Base-by-base conservation (phyloP, 2,113 vertebrate genomes). In the Addax nasomaculatus region DNA sequence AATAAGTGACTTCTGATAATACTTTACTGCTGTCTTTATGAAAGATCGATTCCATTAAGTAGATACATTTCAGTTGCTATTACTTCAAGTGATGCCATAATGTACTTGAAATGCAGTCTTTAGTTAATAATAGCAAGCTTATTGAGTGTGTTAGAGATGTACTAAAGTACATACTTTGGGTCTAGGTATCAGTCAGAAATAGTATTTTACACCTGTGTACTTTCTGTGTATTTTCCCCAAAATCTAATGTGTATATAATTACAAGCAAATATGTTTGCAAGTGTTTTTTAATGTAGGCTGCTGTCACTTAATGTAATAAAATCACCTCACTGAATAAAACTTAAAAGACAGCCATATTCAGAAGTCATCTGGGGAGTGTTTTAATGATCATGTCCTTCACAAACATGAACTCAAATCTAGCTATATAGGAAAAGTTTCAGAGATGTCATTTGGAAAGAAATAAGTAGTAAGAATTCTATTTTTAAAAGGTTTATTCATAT, bases 41-140 rank as follows among this genome's bases (percentile, higher is more conserved):
- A 94, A 96, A 98, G 96, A 97, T 98, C 94, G 70, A 96, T 98
- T 96, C 98, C 1, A 47, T 98, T 98, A 98, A 97, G 97, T 98
- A 95, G 98, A 93, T 97, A 95, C 88, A 97, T 98, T 98, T 98
- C 97, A 98, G 97, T 97, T 98, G 98, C 97, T 98, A 51, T 98
- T 98, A 89, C 98, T 96, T 98, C 96, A 96, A 98, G 95, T 97
- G 97, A 85, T 96, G 89, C 95, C 95, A 94, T 85, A 98, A 98
- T 98, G 95, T 95, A 93, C 95, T 98, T 98, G 90, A 97, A 97
- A 98, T 98, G 90, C 93, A 97, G 96, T 96, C 97, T 97, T 97
- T 98, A 95, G 98, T 97, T 97, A 97, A 97, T 97, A 97, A 94
- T 73, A 97, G 95, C 96, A 91, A 95, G 95, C 94, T 98, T 92